A percentile compares a stretch with the other conserved stretches of the same genome.
These are phyloP conservation scores for Aromia moschata DNA, from an alignment of 2,888 invertebrate genomes.

Conservation along the genomic window DNA sequence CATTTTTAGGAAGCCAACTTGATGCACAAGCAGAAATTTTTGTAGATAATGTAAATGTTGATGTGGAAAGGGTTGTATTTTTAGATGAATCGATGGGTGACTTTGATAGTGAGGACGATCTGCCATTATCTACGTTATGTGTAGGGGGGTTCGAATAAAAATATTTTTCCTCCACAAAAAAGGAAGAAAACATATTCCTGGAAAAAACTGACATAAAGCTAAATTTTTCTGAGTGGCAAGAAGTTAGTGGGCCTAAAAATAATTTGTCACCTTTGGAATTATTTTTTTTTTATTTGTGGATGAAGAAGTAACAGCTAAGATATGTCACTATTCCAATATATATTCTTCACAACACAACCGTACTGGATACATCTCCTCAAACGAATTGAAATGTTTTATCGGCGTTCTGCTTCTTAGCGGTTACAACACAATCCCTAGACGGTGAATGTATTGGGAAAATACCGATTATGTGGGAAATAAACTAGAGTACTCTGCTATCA, in stretches of 20 bases:
- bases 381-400: conserved; percentile 9
- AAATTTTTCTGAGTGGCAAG: neutral
- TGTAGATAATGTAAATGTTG: too few relatives aligned
- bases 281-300: neutral
- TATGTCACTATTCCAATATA: neutral
- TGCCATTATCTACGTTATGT: neutral
- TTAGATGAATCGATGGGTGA: too few relatives aligned
- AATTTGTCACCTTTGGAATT: neutral
- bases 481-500: conserved; percentile 16
- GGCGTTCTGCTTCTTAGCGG: conserved; percentile 24
- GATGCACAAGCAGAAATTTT: too few relatives aligned
- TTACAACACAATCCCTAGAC: conserved; percentile 16
- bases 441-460: conserved; percentile 25
- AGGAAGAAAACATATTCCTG: neutral
- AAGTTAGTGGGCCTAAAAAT: neutral
- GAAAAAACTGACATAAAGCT: neutral
- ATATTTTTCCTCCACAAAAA: too few relatives aligned
- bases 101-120: neutral
- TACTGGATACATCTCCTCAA: neutral
- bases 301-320: neutral
- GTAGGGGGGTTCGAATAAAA: neutral
- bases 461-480: conserved; percentile 8
- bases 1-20: too few relatives aligned
- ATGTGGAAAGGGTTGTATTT: too few relatives aligned
- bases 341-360: neutral